Conservation (phyloP, 2,113 vertebrate species). For the Leiothrix lutea region DNA sequence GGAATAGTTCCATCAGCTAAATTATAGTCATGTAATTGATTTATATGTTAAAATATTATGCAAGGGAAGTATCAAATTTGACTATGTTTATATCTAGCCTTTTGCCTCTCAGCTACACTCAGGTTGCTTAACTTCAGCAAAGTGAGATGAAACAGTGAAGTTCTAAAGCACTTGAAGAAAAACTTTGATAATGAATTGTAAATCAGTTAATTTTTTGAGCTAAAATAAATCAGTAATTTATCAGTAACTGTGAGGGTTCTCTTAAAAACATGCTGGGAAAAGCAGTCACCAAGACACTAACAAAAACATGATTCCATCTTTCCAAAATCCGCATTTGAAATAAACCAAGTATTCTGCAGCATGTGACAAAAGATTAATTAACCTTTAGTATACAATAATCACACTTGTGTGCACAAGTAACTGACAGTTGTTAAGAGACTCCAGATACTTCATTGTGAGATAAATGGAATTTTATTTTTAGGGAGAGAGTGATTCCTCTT, state of each 20-base stretch:
- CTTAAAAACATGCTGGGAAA: neutral
- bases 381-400: neutral
- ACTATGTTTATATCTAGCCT: neutral
- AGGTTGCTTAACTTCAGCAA: neutral
- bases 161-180: neutral
- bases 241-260: neutral
- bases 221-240: neutral
- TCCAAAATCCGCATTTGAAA: neutral
- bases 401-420: neutral
- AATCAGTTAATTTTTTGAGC: neutral
- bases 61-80: neutral
- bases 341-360: neutral
- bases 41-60: neutral
- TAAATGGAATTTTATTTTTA: conserved; percentile 59
- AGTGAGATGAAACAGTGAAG: neutral
- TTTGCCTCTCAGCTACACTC: neutral
- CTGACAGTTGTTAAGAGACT: conserved; percentile 43
- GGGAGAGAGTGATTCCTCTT: conserved; percentile 22
- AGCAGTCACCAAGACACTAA: neutral
- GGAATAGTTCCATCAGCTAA: neutral
- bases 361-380: neutral
- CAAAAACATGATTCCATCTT: neutral
- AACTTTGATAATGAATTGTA: neutral
- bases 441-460: conserved; percentile 30
- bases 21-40: neutral